phyloP scores from a whole-genome alignment of 2,888 invertebrate species.

The Torymus texanus region DNA sequence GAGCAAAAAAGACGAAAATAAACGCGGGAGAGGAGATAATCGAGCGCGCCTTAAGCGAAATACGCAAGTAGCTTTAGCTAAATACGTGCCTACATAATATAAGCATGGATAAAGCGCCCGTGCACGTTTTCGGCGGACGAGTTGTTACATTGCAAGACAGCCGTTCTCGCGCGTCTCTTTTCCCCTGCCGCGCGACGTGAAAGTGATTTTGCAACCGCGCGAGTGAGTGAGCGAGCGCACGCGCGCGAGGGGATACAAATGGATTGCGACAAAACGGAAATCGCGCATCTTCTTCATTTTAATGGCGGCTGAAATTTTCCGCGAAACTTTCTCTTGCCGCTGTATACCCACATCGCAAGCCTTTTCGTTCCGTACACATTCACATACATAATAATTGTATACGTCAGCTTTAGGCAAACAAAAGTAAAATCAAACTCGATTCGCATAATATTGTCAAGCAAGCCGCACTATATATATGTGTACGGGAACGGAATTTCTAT shows the following conservation, averaged over 20 bases:
- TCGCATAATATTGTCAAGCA: no score
- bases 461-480: no score
- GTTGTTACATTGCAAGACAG: no score
- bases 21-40: not conserved
- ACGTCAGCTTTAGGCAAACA: no score
- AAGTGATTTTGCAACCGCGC: slow-evolving; percentile 45
- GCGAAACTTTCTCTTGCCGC: slow-evolving; percentile 36
- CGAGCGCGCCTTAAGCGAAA: slow-evolving; percentile 19
- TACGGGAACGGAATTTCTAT: no score
- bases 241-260: not conserved
- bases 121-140: no score
- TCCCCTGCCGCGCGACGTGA: slow-evolving; percentile 2
- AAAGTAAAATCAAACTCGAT: no score
- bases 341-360: not conserved
- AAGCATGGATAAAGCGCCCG: no score
- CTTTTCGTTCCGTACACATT: not conserved
- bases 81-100: no score
- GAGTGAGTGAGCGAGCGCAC: no score
- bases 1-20: slow-evolving; percentile 1
- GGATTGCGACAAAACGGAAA: slow-evolving; percentile 40
- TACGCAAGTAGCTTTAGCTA: no score
- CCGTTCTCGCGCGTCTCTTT: not conserved
- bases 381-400: no score
- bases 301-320: slow-evolving; percentile 26
- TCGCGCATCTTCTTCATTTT: slow-evolving; percentile 32